A percentile compares a stretch with the other conserved stretches of the same genome.
Conservation (phyloP, 2,888 invertebrate species). For the Calliscelio sp. region DNA sequence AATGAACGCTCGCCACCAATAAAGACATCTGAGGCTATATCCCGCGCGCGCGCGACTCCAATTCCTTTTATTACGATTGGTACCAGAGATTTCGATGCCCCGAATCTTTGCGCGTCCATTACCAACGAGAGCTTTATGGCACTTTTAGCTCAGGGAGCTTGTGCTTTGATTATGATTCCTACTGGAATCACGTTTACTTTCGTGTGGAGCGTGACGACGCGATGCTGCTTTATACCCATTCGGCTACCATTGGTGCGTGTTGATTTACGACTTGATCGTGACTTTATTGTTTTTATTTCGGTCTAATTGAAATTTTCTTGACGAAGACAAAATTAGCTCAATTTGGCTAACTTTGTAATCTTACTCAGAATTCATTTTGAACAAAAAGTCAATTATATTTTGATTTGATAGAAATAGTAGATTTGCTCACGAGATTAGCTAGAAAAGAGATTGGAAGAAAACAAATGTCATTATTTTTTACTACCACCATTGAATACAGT, state of each 20-base stretch:
- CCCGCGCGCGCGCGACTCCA: conserved; percentile 62
- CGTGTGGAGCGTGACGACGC: conserved; percentile 35
- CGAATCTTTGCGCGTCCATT: conserved; percentile 65
- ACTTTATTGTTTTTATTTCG: conserved; percentile 8
- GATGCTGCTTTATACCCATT: conserved; percentile 24
- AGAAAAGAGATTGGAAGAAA: no score
- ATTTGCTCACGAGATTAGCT: no score
- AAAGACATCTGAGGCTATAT: conserved; percentile 61
- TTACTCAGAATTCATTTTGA: no score
- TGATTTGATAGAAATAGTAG: no score
- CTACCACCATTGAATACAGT: no score
- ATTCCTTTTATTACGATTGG: conserved; percentile 76
- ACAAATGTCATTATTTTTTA: no score
- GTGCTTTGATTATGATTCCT: conserved; percentile 40
- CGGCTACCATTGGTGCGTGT: conserved; percentile 1
- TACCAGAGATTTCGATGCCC: conserved; percentile 72
- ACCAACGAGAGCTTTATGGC: conserved; percentile 38
- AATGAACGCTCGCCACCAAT: conserved; percentile 54
- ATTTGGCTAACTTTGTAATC: background rate
- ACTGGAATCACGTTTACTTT: conserved; percentile 45
- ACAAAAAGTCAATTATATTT: no score
- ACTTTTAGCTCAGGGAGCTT: conserved; percentile 13
- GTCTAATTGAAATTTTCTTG: conserved; percentile 23
- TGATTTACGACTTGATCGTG: conserved; percentile 39
- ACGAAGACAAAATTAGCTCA: no score